Conservation (phyloP, 2,888 invertebrate genomes). For the Leptopilina syphax region DNA sequence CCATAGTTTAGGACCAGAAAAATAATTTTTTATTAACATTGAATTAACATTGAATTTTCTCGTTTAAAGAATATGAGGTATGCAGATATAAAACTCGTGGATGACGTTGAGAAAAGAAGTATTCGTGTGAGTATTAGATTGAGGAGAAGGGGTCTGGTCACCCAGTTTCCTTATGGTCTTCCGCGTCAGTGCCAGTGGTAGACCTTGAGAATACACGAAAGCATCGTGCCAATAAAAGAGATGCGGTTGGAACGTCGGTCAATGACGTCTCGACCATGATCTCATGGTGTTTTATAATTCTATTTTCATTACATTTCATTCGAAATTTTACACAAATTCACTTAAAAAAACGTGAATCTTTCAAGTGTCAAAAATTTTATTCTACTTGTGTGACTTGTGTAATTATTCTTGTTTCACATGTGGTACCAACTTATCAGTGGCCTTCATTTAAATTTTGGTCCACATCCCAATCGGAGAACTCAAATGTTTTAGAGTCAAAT, state of each 20-base stretch:
- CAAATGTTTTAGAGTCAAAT: conserved; percentile 47
- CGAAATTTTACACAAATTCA: neutral
- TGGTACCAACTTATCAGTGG: conserved; percentile 60
- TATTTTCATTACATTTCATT: conserved; percentile 24
- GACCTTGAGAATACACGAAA: conserved; percentile 52
- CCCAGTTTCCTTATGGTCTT: conserved; percentile 53
- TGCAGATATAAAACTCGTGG: conserved; percentile 20
- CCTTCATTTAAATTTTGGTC: conserved; percentile 59
- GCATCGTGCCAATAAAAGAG: conserved; percentile 45
- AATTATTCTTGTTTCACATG: conserved; percentile 53
- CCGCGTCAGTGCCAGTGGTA: conserved; percentile 50
- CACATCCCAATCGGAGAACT: conserved; percentile 44
- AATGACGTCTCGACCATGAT: conserved; percentile 46
- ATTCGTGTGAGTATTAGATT: conserved; percentile 41
- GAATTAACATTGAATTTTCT: no score
- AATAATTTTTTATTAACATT: no score
- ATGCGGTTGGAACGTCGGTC: conserved; percentile 35
- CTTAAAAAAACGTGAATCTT: neutral
- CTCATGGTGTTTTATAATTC: conserved; percentile 44
- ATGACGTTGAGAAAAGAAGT: conserved; percentile 11
- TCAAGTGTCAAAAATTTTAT: conserved; percentile 36
- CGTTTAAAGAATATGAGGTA: neutral
- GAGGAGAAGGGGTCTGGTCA: conserved; percentile 53
- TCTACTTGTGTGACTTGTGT: conserved; percentile 13
- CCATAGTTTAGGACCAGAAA: no score